Conservation (phyloP, 2,113 vertebrate genomes). For the Myxocyprinus asiaticus region DNA sequence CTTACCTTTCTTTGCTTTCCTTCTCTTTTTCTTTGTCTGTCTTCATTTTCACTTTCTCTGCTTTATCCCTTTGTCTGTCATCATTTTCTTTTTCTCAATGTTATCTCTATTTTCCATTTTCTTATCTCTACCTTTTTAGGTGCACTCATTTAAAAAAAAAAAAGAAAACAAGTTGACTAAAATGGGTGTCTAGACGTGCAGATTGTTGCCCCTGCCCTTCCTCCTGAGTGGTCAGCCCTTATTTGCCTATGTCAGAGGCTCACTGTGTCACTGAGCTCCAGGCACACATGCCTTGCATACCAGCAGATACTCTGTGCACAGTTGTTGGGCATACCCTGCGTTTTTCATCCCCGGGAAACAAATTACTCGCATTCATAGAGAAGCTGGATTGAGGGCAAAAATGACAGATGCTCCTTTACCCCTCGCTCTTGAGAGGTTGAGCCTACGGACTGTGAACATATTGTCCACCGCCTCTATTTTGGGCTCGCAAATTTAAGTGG, state of each 20-base stretch:
- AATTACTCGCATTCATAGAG: slow-evolving; percentile 74
- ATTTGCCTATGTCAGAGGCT: slow-evolving; percentile 55
- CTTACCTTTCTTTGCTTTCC: too few species aligned
- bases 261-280: slow-evolving; percentile 57
- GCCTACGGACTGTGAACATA: not conserved
- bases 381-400: slow-evolving; percentile 30
- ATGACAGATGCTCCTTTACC: slow-evolving; percentile 46
- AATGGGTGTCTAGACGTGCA: not conserved
- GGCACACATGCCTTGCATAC: slow-evolving; percentile 84
- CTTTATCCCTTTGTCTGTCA: not conserved
- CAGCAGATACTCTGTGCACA: slow-evolving; percentile 83
- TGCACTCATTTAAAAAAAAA: not conserved
- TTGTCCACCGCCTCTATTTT: slow-evolving; percentile 29
- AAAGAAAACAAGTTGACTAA: too few species aligned
- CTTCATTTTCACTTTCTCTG: too few species aligned
- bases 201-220: slow-evolving; percentile 19
- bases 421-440: slow-evolving; percentile 7
- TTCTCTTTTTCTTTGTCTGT: too few species aligned
- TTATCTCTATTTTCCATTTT: not conserved
- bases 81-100: too few species aligned
- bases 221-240: slow-evolving; percentile 36
- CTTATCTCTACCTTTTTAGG: not conserved
- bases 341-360: slow-evolving; percentile 74
- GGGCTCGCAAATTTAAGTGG: not conserved
- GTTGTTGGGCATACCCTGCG: slow-evolving; percentile 85